phyloP scores from a whole-genome alignment of 2,888 invertebrate genomes.

The Hylaea fasciaria region DNA sequence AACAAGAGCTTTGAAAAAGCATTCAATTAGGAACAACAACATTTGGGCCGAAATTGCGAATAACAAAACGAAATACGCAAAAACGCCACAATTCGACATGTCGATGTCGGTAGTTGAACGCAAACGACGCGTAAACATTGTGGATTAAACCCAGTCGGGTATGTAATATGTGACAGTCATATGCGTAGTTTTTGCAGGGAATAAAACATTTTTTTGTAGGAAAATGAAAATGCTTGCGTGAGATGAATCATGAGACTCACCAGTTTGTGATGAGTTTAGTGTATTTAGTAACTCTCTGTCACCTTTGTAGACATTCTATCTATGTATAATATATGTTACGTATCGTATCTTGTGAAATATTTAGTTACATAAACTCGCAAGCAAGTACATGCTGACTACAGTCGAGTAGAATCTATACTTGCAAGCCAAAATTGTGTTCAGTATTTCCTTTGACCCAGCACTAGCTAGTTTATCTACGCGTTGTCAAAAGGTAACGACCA shows the following conservation, averaged over 20 bases:
- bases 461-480: not conserved
- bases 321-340: too few relatives aligned
- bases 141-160: constrained; percentile 69
- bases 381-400: too few relatives aligned
- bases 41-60: constrained; percentile 37
- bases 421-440: too few relatives aligned
- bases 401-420: too few relatives aligned
- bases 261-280: not conserved
- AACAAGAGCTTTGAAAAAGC: constrained; percentile 31
- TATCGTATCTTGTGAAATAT: too few relatives aligned
- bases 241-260: not conserved
- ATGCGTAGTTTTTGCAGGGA: constrained; percentile 41
- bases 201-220: constrained; percentile 28
- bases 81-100: constrained; percentile 59
- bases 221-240: constrained; percentile 3
- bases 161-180: constrained; percentile 60
- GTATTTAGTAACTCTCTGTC: not conserved
- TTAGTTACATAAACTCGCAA: too few relatives aligned
- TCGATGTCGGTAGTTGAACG: constrained; percentile 61
- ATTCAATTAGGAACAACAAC: constrained; percentile 44
- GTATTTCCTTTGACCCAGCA: too few relatives aligned
- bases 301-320: not conserved
- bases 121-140: constrained; percentile 71
- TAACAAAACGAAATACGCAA: constrained; percentile 45
- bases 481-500: constrained; percentile 5